phyloP scores from a whole-genome alignment of 2,888 invertebrate genomes.

The Acrobasis repandana region DNA sequence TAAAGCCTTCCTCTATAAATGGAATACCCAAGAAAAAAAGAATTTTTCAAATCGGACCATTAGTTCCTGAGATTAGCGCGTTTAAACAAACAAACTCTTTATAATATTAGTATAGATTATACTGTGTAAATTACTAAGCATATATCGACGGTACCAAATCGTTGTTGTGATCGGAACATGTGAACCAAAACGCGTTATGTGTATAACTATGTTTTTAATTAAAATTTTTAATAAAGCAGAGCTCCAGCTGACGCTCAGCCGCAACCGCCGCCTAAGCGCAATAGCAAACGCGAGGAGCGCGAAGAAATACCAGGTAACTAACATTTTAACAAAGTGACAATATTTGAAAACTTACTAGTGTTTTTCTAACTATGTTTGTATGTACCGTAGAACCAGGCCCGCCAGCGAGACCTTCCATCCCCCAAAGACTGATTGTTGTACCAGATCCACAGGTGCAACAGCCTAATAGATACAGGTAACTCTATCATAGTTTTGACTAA shows the following conservation, averaged over 20 bases:
- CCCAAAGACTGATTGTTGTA: constrained; percentile 95
- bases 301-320: constrained; percentile 83
- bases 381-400: constrained; percentile 89
- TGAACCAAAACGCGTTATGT: constrained; percentile 1
- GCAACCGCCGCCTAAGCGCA: constrained; percentile 84
- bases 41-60: too few species aligned
- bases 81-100: too few species aligned
- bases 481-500: constrained; percentile 23
- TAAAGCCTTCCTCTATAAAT: too few species aligned
- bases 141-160: too few species aligned
- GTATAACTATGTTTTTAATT: constrained; percentile 34
- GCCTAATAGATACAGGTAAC: constrained; percentile 84
- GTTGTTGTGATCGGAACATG: neutral
- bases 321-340: constrained; percentile 23
- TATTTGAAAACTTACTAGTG: neutral
- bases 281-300: constrained; percentile 80
- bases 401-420: constrained; percentile 93
- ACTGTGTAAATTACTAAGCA: too few species aligned
- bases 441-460: constrained; percentile 93
- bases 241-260: constrained; percentile 83
- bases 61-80: too few species aligned
- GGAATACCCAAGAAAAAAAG: too few species aligned
- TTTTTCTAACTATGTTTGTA: constrained; percentile 44
- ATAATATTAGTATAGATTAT: too few species aligned
- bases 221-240: constrained; percentile 78